Evolutionary conservation across 2,888 invertebrate species (phyloP).

Genomic region (Oligia strigilis): DNA sequence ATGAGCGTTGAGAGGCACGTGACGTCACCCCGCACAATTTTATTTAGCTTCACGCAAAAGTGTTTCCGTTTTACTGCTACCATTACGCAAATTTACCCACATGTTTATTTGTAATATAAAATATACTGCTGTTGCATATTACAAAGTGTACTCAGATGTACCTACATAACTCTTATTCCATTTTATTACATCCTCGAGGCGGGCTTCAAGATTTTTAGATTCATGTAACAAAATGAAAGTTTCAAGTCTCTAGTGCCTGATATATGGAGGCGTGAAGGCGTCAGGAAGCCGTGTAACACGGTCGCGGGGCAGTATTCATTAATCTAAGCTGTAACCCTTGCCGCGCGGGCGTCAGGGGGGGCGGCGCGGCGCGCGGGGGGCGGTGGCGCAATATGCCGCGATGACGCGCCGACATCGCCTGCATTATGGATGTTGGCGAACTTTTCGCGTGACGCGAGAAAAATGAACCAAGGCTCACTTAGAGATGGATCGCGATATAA

Average conservation of each 20-base stretch:
- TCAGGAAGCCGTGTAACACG: conserved; percentile 65
- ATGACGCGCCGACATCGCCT: conserved; percentile 89
- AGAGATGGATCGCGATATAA: conserved; percentile 85
- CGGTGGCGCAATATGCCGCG: conserved; percentile 84
- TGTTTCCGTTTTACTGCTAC: conserved; percentile 83
- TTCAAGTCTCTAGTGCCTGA: conserved; percentile 64
- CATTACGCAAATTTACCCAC: conserved; percentile 89
- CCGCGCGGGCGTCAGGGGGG: conserved; percentile 50
- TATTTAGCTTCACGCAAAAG: conserved; percentile 66
- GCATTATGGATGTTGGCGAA: conserved; percentile 89
- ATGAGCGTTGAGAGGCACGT: conserved; percentile 43
- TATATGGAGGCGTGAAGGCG: conserved; percentile 68
- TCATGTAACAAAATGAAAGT: conserved; percentile 58
- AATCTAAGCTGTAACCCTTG: conserved; percentile 84
- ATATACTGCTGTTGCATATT: conserved; percentile 82
- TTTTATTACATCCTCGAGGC: conserved; percentile 40
- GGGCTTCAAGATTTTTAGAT: conserved; percentile 52
- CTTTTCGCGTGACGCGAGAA: conserved; percentile 88
- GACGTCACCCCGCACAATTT: conserved; percentile 57
- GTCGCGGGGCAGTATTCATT: conserved; percentile 76
- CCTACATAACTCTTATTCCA: conserved; percentile 58
- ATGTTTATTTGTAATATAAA: conserved; percentile 90
- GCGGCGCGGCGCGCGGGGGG: conserved; percentile 51
- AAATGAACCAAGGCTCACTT: conserved; percentile 86
- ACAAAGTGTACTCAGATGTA: conserved; percentile 68